Evolutionary conservation across 2,113 vertebrate genomes (phyloP).

Genomic region (Crypturellus undulatus): DNA sequence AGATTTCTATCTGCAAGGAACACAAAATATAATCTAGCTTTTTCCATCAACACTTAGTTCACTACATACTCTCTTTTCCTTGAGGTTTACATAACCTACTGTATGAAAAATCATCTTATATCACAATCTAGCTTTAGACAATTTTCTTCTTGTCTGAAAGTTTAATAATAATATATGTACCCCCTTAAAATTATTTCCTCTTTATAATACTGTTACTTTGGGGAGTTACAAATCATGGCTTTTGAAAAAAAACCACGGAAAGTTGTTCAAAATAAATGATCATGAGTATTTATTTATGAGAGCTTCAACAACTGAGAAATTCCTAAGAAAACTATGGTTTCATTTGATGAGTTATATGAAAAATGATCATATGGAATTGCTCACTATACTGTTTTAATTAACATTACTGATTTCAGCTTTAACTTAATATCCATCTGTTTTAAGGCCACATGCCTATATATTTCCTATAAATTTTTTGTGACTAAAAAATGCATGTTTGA

Average conservation of each 20-base stretch:
- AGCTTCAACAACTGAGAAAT: slow-evolving; percentile 13
- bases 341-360: background rate
- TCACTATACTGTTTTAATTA: slow-evolving; percentile 57
- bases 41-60: background rate
- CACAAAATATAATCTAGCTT: background rate
- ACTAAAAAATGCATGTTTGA: slow-evolving; percentile 51
- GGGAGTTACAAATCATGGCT: background rate
- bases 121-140: background rate
- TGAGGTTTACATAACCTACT: background rate
- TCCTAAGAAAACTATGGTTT: slow-evolving; percentile 20
- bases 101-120: background rate
- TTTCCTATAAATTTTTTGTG: background rate
- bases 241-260: background rate
- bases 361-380: slow-evolving; percentile 51
- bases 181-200: background rate
- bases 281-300: background rate
- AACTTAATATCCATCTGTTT: slow-evolving; percentile 48
- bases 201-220: background rate
- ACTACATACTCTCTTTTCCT: background rate
- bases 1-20: background rate
- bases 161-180: background rate
- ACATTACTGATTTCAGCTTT: slow-evolving; percentile 32
- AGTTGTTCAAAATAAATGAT: background rate
- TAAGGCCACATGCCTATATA: background rate
- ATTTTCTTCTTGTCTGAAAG: background rate